phyloP scores from a whole-genome alignment of 2,797 vertebrate species.

The Rhabdomys pumilio region DNA sequence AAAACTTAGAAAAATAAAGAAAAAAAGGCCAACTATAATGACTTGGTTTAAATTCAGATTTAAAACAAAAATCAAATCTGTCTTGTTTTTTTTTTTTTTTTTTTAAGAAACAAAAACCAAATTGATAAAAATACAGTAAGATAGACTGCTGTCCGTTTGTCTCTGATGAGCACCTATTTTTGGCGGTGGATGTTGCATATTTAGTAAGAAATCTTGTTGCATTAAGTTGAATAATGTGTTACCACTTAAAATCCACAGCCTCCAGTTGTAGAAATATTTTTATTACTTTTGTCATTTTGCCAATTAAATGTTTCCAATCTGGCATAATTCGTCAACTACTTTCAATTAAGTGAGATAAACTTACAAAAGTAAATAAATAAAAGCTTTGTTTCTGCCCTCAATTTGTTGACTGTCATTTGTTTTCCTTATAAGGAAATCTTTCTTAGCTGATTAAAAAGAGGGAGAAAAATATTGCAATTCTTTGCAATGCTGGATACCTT shows the following conservation, averaged over 20 bases:
- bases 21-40: neutral
- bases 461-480: conserved; percentile 57
- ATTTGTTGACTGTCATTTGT: conserved; percentile 61
- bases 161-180: conserved; percentile 59
- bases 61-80: conserved; percentile 36
- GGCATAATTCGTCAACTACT: conserved; percentile 62
- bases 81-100: conserved; percentile 58
- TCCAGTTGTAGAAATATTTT: conserved; percentile 67
- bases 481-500: conserved; percentile 91
- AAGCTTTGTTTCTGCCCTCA: conserved; percentile 34
- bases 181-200: conserved; percentile 1
- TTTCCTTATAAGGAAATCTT: conserved; percentile 59
- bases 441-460: conserved; percentile 53
- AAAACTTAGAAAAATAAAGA: neutral
- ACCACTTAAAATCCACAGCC: conserved; percentile 40
- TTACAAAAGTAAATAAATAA: conserved; percentile 60
- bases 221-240: conserved; percentile 38
- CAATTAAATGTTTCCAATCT: conserved; percentile 53
- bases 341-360: conserved; percentile 71
- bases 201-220: conserved; percentile 11
- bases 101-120: conserved; percentile 29
- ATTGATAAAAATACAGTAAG: neutral
- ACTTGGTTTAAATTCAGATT: conserved; percentile 57
- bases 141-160: neutral
- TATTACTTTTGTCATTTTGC: conserved; percentile 70